These are phyloP conservation scores for Maniola hyperantus DNA, from an alignment of 2,888 invertebrate species.

Conservation along the genomic window DNA sequence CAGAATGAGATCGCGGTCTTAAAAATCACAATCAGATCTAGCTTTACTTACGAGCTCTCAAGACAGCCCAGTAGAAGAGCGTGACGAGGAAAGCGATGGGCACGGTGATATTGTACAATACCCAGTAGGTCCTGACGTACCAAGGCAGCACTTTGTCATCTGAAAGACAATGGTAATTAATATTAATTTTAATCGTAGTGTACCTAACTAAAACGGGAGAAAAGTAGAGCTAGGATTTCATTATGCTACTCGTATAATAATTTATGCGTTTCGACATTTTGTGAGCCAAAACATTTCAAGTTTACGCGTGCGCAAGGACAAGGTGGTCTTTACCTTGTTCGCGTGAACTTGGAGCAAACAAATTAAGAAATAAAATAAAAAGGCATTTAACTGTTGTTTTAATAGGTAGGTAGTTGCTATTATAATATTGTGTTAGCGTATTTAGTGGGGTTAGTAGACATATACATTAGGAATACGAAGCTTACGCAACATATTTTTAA, in stretches of 20 bases:
- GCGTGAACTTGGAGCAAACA: neutral
- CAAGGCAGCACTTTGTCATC: slow-evolving; percentile 71
- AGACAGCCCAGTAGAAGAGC: slow-evolving; percentile 75
- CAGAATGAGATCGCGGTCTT: too few species aligned
- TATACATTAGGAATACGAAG: neutral
- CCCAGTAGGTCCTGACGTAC: slow-evolving; percentile 76
- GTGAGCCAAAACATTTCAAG: neutral
- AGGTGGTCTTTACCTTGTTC: slow-evolving; percentile 11
- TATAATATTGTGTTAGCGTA: too few species aligned
- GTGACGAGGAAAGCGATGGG: slow-evolving; percentile 77
- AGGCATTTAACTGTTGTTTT: neutral
- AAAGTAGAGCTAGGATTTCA: neutral
- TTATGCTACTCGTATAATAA: too few species aligned
- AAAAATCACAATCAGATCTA: too few species aligned
- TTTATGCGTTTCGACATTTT: slow-evolving; percentile 6
- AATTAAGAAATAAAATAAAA: neutral
- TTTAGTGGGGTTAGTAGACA: neutral
- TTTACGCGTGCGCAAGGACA: slow-evolving; percentile 1
- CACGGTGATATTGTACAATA: slow-evolving; percentile 75
- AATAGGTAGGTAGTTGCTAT: neutral
- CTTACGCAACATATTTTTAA: too few species aligned
- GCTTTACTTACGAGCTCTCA: slow-evolving; percentile 61
- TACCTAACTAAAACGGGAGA: neutral
- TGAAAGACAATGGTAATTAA: slow-evolving; percentile 44
- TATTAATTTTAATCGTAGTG: neutral